Evolutionary conservation across 2,888 invertebrate species (phyloP).

Genomic region (Aricia artaxerxes): DNA sequence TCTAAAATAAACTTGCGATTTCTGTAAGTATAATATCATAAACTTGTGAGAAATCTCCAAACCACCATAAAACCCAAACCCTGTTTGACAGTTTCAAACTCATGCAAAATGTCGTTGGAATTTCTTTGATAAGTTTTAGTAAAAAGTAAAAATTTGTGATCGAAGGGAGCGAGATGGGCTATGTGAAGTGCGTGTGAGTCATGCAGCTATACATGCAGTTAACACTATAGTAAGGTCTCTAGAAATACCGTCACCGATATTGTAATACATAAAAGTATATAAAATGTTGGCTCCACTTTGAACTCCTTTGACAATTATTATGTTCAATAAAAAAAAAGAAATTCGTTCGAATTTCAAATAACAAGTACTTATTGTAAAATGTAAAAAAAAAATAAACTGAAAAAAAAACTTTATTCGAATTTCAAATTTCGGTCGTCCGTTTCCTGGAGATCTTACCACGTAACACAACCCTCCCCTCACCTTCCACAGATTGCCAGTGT

Average conservation of each 20-base stretch:
- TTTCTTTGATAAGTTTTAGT: background rate
- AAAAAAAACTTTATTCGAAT: background rate
- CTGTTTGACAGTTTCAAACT: background rate
- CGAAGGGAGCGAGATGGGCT: slow-evolving; percentile 72
- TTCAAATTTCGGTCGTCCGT: background rate
- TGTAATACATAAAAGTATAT: slow-evolving; percentile 21
- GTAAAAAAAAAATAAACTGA: background rate
- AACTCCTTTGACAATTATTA: background rate
- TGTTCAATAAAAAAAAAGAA: background rate
- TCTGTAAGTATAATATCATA: no score
- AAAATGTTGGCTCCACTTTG: background rate
- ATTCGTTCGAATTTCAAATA: background rate
- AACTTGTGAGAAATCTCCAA: background rate
- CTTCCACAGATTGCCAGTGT: slow-evolving; percentile 73
- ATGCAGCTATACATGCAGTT: slow-evolving; percentile 72
- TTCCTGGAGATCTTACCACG: slow-evolving; percentile 66
- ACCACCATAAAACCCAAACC: background rate
- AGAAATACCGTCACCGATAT: slow-evolving; percentile 41
- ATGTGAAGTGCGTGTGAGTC: slow-evolving; percentile 59
- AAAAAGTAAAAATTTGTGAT: slow-evolving; percentile 20
- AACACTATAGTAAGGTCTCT: slow-evolving; percentile 67
- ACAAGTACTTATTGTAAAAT: background rate
- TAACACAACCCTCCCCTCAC: slow-evolving; percentile 74
- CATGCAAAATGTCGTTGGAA: background rate
- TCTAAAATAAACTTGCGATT: no score